These are phyloP conservation scores for Fragum fragum DNA, from an alignment of 2,888 invertebrate genomes.

Conservation along the genomic window DNA sequence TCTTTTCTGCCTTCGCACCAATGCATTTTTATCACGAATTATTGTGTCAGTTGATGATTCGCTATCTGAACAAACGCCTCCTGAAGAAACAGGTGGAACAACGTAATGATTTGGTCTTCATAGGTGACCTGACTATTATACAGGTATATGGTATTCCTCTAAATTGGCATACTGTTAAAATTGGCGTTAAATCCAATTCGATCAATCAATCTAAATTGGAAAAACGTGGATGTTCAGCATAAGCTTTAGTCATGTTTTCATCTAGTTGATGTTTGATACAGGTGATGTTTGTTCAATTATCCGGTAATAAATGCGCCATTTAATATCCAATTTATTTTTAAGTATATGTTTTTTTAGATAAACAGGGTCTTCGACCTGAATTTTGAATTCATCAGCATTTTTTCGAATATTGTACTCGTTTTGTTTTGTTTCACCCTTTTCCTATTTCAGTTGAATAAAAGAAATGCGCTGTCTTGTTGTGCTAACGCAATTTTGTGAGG, in stretches of 20 bases:
- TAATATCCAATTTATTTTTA: constrained; percentile 48
- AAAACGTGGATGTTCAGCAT: constrained; percentile 39
- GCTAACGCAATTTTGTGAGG: constrained; percentile 50
- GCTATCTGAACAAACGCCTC: too few relatives aligned
- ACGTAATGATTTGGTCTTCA: constrained; percentile 9
- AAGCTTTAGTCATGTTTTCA: constrained; percentile 30
- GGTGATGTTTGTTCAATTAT: constrained; percentile 51
- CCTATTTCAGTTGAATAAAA: constrained; percentile 33
- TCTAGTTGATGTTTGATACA: constrained; percentile 48
- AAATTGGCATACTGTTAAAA: too few relatives aligned
- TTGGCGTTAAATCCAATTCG: too few relatives aligned
- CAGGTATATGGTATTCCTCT: constrained; percentile 38
- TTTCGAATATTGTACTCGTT: constrained; percentile 44
- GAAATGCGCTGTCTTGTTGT: constrained; percentile 58
- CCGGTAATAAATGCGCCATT: constrained; percentile 53
- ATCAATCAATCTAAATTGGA: constrained; percentile 40
- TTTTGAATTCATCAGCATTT: constrained; percentile 34
- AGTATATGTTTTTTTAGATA: constrained; percentile 38
- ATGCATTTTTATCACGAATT: too few relatives aligned
- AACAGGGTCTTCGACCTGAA: constrained; percentile 53
- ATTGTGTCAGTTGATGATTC: too few relatives aligned
- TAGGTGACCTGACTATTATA: background rate
- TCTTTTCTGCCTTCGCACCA: background rate
- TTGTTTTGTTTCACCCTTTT: constrained; percentile 44
- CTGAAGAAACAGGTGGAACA: background rate